A percentile compares a stretch with the other conserved stretches of the same genome.
Evolutionary conservation across 2,797 vertebrate species (phyloP).

Genomic region (Trichosurus vulpecula): DNA sequence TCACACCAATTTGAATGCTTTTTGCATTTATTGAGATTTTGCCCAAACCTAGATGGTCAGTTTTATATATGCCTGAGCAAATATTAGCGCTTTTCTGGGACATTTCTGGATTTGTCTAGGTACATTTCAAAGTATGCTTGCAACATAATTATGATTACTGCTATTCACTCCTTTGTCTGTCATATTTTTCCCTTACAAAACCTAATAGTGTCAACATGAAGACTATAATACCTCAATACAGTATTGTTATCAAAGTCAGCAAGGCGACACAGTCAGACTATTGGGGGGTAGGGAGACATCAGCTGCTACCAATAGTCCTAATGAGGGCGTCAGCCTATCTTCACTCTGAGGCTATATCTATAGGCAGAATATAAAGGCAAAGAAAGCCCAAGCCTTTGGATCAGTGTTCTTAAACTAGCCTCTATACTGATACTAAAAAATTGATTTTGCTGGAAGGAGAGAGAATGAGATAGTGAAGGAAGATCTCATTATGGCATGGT

Average conservation of each 20-base stretch:
- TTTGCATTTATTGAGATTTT: slow-evolving; percentile 30
- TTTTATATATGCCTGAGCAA: slow-evolving; percentile 18
- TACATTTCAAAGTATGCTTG: neutral
- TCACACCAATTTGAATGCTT: slow-evolving; percentile 43
- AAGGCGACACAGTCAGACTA: neutral
- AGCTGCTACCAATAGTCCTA: neutral
- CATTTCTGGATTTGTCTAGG: slow-evolving; percentile 19
- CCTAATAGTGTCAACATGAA: neutral
- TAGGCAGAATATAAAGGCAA: neutral
- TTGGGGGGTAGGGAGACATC: neutral
- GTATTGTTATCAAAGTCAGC: neutral
- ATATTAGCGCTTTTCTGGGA: neutral
- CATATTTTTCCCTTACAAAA: neutral
- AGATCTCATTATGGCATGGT: neutral
- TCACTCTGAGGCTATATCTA: neutral
- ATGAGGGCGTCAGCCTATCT: neutral
- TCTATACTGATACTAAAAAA: neutral
- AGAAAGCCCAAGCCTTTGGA: neutral
- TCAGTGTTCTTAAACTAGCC: neutral
- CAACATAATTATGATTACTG: neutral
- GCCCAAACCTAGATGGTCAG: neutral
- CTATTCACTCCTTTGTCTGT: neutral
- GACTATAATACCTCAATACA: neutral
- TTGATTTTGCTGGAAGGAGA: neutral
- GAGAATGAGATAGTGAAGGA: neutral